Percentiles rank a stretch among this genome's conserved stretches.
These are phyloP conservation scores for Brachionus paranguensis DNA, from an alignment of 1,140 invertebrate genomes.

Conservation along the genomic window DNA sequence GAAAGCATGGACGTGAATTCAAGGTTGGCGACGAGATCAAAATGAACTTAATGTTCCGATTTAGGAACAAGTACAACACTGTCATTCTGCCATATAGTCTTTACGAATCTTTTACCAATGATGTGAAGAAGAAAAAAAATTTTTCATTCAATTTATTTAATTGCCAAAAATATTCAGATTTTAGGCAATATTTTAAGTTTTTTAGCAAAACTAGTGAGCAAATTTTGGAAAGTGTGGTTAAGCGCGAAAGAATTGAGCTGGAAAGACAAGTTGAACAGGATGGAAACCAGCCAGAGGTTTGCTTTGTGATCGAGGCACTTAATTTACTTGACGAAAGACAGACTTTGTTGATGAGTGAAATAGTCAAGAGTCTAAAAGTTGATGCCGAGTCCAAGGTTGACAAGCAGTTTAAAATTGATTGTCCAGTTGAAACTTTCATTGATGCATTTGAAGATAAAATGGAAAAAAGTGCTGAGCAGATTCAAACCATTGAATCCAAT, in stretches of 20 bases:
- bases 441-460: not conserved
- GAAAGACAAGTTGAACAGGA: constrained; percentile 61
- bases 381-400: not conserved
- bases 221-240: constrained; percentile 65
- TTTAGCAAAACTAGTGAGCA: constrained; percentile 51
- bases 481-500: not conserved
- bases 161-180: not conserved
- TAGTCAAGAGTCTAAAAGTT: not conserved
- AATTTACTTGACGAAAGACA: constrained; percentile 59
- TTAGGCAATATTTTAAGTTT: constrained; percentile 14
- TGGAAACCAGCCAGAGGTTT: constrained; percentile 68
- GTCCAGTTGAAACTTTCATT: not conserved
- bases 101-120: not conserved
- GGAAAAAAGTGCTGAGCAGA: not conserved
- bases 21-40: constrained; percentile 68
- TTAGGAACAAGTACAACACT: constrained; percentile 2
- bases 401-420: not conserved
- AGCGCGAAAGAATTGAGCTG: constrained; percentile 67
- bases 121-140: not conserved
- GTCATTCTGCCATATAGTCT: not conserved
- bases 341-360: constrained; percentile 43
- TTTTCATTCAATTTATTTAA: not conserved
- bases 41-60: constrained; percentile 69
- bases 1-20: constrained; percentile 47
- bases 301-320: constrained; percentile 76